phyloP scores from a whole-genome alignment of 2,888 invertebrate genomes.

The Trachelus iudaicus region DNA sequence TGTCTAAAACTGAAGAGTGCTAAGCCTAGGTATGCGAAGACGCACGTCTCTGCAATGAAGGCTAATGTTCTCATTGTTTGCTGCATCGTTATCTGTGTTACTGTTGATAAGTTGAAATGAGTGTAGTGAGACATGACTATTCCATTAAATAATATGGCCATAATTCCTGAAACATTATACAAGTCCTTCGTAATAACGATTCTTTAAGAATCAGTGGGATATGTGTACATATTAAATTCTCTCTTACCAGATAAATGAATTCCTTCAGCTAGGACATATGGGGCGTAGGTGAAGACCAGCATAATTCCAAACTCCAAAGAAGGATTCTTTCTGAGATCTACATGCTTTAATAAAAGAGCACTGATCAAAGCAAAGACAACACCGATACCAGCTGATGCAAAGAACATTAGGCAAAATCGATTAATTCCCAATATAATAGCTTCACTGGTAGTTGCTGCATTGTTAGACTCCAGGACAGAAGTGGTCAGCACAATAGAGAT shows the following conservation, averaged over 20 bases:
- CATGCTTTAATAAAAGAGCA: slow-evolving; percentile 92
- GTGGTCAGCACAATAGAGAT: slow-evolving; percentile 98
- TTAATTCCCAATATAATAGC: slow-evolving; percentile 90
- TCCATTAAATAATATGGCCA: slow-evolving; percentile 99
- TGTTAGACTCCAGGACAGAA: slow-evolving; percentile 80
- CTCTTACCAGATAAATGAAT: slow-evolving; percentile 86
- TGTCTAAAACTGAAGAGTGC: slow-evolving; percentile 96
- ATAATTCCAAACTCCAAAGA: slow-evolving; percentile 98
- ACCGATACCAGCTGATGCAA: slow-evolving; percentile 97
- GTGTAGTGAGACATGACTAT: slow-evolving; percentile 99
- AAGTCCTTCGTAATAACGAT: not conserved
- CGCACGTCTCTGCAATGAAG: slow-evolving; percentile 98
- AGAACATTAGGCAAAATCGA: slow-evolving; percentile 96
- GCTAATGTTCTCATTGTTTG: slow-evolving; percentile 97
- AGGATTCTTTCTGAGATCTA: slow-evolving; percentile 96
- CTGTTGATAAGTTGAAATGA: slow-evolving; percentile 96
- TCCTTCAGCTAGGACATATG: slow-evolving; percentile 98
- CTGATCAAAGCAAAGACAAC: slow-evolving; percentile 94
- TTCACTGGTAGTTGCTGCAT: slow-evolving; percentile 79
- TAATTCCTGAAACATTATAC: slow-evolving; percentile 79
- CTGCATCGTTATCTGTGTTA: slow-evolving; percentile 99
- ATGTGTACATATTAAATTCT: not conserved
- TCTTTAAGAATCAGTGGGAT: not conserved
- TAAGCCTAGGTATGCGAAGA: slow-evolving; percentile 96
- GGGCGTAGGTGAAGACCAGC: slow-evolving; percentile 98